Conservation (phyloP, 2,113 vertebrate species). For the Odobenus rosmarus region DNA sequence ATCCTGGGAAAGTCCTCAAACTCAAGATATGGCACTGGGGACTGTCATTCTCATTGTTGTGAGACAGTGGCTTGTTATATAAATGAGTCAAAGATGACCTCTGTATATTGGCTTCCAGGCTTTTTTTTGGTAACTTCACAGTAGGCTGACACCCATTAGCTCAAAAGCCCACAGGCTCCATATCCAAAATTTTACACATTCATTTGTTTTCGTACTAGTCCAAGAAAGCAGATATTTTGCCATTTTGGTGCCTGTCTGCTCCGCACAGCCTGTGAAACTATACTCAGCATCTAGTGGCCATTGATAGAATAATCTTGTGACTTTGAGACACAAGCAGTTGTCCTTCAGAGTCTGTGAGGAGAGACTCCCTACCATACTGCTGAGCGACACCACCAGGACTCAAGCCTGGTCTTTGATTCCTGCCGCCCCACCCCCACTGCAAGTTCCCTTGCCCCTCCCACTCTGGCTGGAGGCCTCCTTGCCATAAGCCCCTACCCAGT, state of each 20-base stretch:
- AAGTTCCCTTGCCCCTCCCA: rapidly evolving
- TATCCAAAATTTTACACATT: not conserved
- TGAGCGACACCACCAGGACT: rapidly evolving
- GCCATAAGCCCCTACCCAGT: not conserved
- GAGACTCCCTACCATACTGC: not conserved
- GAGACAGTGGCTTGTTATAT: not conserved
- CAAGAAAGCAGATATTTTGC: not conserved
- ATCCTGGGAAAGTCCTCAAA: not conserved
- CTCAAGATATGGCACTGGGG: not conserved
- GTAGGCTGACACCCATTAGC: not conserved
- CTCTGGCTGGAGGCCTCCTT: rapidly evolving
- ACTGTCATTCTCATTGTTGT: not conserved
- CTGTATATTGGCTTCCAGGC: too few species aligned
- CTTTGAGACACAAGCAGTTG: not conserved
- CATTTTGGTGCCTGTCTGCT: not conserved
- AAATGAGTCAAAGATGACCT: not conserved
- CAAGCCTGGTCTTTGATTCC: not conserved
- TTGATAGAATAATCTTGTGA: not conserved
- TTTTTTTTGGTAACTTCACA: not conserved
- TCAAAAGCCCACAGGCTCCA: not conserved
- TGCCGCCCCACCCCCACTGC: too few species aligned
- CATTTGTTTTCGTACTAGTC: not conserved
- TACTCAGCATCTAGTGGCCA: not conserved
- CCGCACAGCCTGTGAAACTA: not conserved
- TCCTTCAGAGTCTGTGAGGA: not conserved